Conservation (phyloP, 2,797 vertebrate species). For the Nasua narica region DNA sequence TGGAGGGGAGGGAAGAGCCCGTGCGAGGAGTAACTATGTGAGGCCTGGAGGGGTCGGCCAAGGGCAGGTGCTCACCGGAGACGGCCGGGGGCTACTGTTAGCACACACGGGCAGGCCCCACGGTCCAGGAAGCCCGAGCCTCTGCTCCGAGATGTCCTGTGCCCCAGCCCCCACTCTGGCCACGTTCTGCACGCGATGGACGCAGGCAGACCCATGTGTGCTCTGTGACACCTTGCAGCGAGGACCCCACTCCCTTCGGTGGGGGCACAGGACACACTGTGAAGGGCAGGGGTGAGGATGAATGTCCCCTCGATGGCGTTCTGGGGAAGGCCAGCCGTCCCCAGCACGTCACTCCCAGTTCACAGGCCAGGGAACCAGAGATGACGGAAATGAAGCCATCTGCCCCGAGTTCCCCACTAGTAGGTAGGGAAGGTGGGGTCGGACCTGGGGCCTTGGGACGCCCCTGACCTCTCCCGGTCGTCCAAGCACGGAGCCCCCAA, state of each 20-base stretch:
- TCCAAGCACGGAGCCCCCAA: accelerated
- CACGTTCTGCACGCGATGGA: accelerated
- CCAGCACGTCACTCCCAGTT: accelerated
- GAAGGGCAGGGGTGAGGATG: neutral
- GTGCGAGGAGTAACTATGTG: accelerated
- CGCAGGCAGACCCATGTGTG: neutral
- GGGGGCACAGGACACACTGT: accelerated
- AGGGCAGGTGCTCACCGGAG: neutral
- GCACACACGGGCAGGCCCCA: accelerated
- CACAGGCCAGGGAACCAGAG: neutral
- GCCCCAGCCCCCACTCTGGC: neutral
- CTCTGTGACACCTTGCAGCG: neutral
- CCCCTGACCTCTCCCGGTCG: neutral
- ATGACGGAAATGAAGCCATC: neutral
- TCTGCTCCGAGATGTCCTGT: neutral
- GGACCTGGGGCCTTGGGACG: neutral
- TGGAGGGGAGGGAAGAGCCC: neutral
- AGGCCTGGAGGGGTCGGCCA: neutral
- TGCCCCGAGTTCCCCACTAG: neutral
- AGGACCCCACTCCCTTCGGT: neutral
- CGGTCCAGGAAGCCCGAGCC: neutral
- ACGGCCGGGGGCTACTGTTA: neutral
- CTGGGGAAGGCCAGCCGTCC: neutral
- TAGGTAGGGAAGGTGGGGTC: neutral
- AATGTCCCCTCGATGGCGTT: accelerated